These are phyloP conservation scores for Thomomys bottae DNA, from an alignment of 2,113 vertebrate species.

Conservation along the genomic window DNA sequence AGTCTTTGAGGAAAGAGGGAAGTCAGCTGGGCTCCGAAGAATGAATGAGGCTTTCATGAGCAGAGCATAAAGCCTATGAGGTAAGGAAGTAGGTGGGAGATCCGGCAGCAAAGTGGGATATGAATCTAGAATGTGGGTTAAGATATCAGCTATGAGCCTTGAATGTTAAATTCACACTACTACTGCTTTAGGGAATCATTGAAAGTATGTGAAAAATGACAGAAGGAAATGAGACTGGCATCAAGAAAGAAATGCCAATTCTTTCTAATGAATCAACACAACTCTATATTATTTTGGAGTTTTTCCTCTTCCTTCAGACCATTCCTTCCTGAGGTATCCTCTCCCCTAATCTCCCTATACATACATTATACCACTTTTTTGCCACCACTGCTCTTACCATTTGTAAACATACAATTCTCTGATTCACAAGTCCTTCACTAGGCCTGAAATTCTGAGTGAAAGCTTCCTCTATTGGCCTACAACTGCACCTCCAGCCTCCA, in stretches of 20 bases:
- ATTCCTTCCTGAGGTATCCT: not conserved
- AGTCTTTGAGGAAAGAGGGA: not conserved
- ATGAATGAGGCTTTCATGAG: conserved; percentile 2
- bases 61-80: not conserved
- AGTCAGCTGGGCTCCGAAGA: conserved; percentile 11
- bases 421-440: not conserved
- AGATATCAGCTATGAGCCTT: not conserved
- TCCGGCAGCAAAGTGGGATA: not conserved
- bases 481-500: too few relatives aligned
- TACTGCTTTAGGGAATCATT: not conserved
- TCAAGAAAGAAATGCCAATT: not conserved
- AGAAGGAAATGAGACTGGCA: not conserved
- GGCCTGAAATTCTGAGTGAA: too few relatives aligned
- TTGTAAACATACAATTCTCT: not conserved
- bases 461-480: not conserved
- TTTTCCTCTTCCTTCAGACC: not conserved
- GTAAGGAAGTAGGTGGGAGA: not conserved
- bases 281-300: conserved; percentile 16
- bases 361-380: not conserved
- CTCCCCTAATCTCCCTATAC: not conserved
- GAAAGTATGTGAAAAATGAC: not conserved
- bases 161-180: not conserved
- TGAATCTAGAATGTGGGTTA: not conserved
- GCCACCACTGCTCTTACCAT: not conserved
- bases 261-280: not conserved